Evolutionary conservation across 2,797 vertebrate species (phyloP).

Genomic region (Muscicapa striata): DNA sequence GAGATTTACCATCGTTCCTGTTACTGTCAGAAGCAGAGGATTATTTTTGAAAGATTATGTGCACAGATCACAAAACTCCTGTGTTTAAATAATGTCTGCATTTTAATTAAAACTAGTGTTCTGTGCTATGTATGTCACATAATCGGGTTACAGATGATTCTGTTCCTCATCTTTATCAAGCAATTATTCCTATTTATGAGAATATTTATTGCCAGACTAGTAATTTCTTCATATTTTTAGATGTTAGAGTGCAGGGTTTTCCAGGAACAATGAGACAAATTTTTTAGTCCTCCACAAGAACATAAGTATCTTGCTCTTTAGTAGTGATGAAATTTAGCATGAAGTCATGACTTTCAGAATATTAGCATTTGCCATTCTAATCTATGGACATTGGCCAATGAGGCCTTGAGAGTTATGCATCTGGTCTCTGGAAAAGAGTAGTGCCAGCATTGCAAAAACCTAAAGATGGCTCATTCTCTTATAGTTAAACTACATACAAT

Average conservation of each 20-base stretch:
- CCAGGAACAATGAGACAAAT: neutral
- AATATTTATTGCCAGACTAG: neutral
- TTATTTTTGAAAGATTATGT: neutral
- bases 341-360: neutral
- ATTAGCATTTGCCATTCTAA: neutral
- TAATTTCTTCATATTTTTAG: neutral
- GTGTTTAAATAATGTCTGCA: neutral
- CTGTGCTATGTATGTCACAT: neutral
- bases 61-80: neutral
- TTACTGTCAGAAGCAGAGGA: neutral
- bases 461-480: neutral
- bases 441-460: neutral
- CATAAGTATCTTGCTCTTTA: neutral
- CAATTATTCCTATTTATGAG: neutral
- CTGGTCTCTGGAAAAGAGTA: neutral
- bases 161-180: neutral
- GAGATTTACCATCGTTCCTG: neutral
- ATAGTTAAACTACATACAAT: neutral
- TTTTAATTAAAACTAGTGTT: neutral
- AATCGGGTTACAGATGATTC: neutral
- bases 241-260: neutral
- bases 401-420: neutral
- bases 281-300: neutral
- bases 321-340: neutral
- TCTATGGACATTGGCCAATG: neutral